Base-by-base conservation (phyloP, 2,113 vertebrate genomes). In the Pterocles gutturalis region DNA sequence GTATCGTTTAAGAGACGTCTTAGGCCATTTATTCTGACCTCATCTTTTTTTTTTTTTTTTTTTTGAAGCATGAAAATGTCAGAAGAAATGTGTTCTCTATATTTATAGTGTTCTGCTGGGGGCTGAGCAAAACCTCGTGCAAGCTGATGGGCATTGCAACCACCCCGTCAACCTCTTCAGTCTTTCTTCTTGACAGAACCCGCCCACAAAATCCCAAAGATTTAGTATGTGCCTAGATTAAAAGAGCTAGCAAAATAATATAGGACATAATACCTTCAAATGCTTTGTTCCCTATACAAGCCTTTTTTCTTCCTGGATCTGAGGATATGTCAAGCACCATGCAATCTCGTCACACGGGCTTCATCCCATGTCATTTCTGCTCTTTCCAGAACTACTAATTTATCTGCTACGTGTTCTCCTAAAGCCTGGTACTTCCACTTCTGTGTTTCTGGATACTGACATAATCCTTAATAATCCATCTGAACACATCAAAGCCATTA, bases 251-350 rank as follows among this genome's bases (percentile, higher is more conserved):
- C 38, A 51, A 72, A 86, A 58, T 48, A 19, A 65, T 36, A 26
- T 4, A 33, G 43, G 28, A 43, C 36, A 25, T 28, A 80, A 57
- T 22, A 85, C 33, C 19, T 85, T 51, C 28, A 17, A 36, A 66
- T 10, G 11, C 48, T 89, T 54, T 80, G 36, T 16, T 77, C 24
- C 45, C 38, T 1, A 1, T 1, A 13, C 0, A 0, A 95, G 16
- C 12, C 28, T 60, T 54, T 55, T 54, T 72, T 51, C 53, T 38
- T 62, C 17, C 43, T 28, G 62, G 36, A 77, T 51, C n/a, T 70
- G 60, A 80, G 14, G 17, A 2, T 86, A 58, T 34, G 48, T 64
- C 66, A 90, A 90, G 70, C 34, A 51, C 20, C 26, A 19, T 15
- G 29, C 20, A 76, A 21, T 28, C 45, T 66, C 58, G 77, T 83